phyloP scores from a whole-genome alignment of 2,797 vertebrate species.

The Manis crassicaudata region DNA sequence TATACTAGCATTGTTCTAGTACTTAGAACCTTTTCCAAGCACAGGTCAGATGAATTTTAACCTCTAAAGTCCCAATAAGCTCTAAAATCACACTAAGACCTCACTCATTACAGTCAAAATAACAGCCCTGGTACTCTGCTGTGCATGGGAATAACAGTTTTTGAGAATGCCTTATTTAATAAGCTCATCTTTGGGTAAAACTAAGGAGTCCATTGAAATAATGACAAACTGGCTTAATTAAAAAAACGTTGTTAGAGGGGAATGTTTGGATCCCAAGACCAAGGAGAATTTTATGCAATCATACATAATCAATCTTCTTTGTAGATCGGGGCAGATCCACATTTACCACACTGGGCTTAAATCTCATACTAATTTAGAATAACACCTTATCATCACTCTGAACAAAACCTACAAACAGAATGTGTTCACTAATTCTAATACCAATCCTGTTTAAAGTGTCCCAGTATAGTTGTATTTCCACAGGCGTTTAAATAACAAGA shows the following conservation, averaged over 20 bases:
- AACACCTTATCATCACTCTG: constrained; percentile 12
- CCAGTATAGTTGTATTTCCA: constrained; percentile 15
- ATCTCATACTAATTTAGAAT: background rate
- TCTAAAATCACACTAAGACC: background rate
- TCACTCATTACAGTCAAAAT: background rate
- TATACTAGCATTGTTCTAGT: background rate
- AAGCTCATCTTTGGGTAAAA: constrained; percentile 30
- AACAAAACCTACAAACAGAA: background rate
- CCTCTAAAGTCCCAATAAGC: background rate
- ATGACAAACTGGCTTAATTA: background rate
- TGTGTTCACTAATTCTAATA: background rate
- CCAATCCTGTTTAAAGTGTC: constrained; percentile 35
- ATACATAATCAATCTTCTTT: background rate
- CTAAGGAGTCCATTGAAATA: constrained; percentile 6
- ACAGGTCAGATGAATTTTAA: background rate
- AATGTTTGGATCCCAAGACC: background rate
- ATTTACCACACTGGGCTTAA: constrained; percentile 17
- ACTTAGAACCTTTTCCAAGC: background rate
- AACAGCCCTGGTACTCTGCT: background rate
- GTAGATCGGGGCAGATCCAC: background rate
- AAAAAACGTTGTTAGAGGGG: constrained; percentile 10
- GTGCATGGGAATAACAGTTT: background rate
- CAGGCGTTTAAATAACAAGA: constrained; percentile 42
- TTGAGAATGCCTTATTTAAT: background rate
- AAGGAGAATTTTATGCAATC: background rate